Conservation (phyloP, 2,797 vertebrate genomes). For the Fundulus diaphanus region DNA sequence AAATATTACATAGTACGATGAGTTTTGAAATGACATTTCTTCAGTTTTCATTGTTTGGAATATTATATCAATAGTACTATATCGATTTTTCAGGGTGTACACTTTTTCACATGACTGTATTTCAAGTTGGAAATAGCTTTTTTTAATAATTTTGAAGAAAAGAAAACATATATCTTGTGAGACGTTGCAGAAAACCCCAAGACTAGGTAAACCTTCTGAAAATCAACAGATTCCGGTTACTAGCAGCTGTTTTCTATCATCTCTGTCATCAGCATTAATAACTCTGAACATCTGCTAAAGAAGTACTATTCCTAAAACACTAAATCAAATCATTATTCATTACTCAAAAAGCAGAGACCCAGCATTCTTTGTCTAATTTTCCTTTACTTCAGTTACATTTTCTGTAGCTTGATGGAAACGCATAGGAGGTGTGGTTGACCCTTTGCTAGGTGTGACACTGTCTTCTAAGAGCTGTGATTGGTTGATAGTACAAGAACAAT, state of each 20-base stretch:
- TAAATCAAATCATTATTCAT: background rate
- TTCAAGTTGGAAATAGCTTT: background rate
- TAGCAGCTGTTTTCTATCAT: background rate
- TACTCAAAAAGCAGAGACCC: background rate
- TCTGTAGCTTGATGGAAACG: background rate
- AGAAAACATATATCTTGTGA: background rate
- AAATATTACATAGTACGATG: too few species aligned
- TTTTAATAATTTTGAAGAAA: background rate
- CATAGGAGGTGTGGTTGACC: too few species aligned
- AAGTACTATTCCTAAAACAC: background rate
- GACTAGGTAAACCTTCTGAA: background rate
- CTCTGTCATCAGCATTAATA: background rate
- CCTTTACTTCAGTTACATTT: background rate
- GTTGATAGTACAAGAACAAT: too few species aligned
- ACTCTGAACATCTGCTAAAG: background rate
- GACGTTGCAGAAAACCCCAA: background rate
- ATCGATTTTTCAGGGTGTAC: background rate
- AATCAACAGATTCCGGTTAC: background rate
- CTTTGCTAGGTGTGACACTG: too few species aligned
- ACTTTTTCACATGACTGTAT: background rate
- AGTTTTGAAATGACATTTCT: too few species aligned
- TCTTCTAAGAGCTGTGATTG: too few species aligned
- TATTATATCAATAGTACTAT: too few species aligned
- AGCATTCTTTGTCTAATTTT: background rate
- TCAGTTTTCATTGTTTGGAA: too few species aligned